These are phyloP conservation scores for Pampusana beccarii DNA, from an alignment of 2,113 vertebrate species.

Conservation along the genomic window DNA sequence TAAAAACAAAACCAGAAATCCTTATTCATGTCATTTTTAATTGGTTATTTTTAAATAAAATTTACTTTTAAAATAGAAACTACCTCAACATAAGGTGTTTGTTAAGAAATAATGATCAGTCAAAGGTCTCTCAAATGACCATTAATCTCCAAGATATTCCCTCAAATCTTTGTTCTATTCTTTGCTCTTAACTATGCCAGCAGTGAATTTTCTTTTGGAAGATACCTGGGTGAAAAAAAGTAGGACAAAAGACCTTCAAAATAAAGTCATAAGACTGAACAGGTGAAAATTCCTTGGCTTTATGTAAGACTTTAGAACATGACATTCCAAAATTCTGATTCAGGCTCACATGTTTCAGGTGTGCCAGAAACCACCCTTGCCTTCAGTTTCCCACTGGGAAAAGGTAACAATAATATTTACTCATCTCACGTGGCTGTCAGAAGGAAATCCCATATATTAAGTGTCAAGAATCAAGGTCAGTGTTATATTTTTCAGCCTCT, in stretches of 20 bases:
- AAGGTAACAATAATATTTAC: neutral
- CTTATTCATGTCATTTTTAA: neutral
- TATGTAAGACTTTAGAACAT: neutral
- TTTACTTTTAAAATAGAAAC: neutral
- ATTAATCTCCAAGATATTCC: neutral
- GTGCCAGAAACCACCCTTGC: neutral
- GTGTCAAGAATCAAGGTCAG: neutral
- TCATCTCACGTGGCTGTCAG: neutral
- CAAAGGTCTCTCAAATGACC: neutral
- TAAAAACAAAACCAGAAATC: neutral
- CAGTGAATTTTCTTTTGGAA: neutral
- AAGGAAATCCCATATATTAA: neutral
- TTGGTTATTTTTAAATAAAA: neutral
- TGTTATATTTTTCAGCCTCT: neutral
- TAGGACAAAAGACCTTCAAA: neutral
- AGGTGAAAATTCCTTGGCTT: neutral
- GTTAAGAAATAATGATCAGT: neutral
- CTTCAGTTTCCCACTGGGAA: neutral
- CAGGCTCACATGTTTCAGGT: neutral
- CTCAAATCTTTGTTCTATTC: neutral
- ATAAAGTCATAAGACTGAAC: neutral
- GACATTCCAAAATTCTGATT: neutral
- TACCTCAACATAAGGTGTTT: neutral
- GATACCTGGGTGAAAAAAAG: neutral
- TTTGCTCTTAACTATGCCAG: neutral